Conservation (phyloP, 2,113 vertebrate species). For the Centrocercus urophasianus region DNA sequence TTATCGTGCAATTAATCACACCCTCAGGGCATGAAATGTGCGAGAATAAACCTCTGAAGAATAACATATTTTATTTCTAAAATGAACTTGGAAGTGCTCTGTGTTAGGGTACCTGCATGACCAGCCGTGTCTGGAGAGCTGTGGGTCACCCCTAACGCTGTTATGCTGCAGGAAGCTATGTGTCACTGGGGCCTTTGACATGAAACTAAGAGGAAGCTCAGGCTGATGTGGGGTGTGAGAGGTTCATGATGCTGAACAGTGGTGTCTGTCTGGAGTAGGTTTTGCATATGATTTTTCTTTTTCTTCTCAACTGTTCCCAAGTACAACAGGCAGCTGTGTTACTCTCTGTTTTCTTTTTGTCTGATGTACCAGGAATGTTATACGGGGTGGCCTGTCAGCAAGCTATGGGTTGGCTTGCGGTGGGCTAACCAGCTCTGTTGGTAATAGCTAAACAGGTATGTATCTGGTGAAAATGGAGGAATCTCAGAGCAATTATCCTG, state of each 20-base stretch:
- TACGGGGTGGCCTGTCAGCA: not conserved
- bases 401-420: not conserved
- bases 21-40: not conserved
- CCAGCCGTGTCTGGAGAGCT: not conserved
- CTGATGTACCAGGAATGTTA: not conserved
- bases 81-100: not conserved
- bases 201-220: not conserved
- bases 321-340: not conserved
- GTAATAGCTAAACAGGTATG: not conserved
- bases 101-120: not conserved
- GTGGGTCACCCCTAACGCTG: not conserved
- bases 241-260: not conserved
- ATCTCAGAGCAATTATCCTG: not conserved
- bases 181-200: not conserved
- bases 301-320: not conserved
- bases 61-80: not conserved
- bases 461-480: not conserved
- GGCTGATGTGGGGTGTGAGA: not conserved
- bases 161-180: not conserved
- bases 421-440: not conserved
- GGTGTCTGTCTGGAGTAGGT: fast-evolving
- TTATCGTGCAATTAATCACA: not conserved
- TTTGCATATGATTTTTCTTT: not conserved
- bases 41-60: not conserved
- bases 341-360: not conserved